phyloP scores from a whole-genome alignment of 30 jellyfish, hydroid and myxozoan genomes.

The Phacellophora camtschatica region DNA sequence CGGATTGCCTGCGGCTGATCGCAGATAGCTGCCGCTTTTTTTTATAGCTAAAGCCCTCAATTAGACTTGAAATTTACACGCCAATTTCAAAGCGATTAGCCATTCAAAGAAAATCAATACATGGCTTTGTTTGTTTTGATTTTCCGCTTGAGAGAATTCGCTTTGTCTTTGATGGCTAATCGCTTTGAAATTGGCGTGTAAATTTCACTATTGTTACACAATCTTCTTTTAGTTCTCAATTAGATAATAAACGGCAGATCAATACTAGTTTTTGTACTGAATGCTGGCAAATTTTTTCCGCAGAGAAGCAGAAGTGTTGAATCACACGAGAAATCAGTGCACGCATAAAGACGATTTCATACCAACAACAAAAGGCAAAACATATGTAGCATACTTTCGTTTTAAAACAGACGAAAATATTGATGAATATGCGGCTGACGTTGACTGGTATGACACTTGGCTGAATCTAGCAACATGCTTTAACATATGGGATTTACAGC shows the following conservation, averaged over 20 bases:
- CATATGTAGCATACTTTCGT: conserved; percentile 71
- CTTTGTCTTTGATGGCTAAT: too few relatives aligned
- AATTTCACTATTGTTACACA: too few relatives aligned
- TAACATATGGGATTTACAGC: conserved; percentile 84
- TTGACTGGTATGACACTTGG: conserved; percentile 21
- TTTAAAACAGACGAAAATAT: conserved; percentile 1
- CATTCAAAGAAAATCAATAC: too few relatives aligned
- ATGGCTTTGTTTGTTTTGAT: too few relatives aligned
- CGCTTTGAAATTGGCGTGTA: too few relatives aligned
- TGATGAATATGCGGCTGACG: background rate
- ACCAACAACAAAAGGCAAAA: conserved; percentile 86
- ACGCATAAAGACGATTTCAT: conserved; percentile 60
- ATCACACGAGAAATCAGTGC: conserved; percentile 82
- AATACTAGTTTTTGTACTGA: too few relatives aligned
- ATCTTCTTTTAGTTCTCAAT: too few relatives aligned
- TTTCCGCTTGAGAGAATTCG: too few relatives aligned
- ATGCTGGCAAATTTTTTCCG: background rate
- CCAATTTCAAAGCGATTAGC: too few relatives aligned
- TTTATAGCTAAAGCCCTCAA: too few relatives aligned
- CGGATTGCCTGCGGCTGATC: background rate
- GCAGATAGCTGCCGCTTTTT: background rate
- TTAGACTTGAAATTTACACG: too few relatives aligned
- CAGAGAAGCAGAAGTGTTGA: conserved; percentile 80
- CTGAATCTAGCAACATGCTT: conserved; percentile 71
- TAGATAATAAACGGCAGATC: too few relatives aligned